Conservation (phyloP, 2,888 invertebrate genomes). For the Trissolcus brochymenae region DNA sequence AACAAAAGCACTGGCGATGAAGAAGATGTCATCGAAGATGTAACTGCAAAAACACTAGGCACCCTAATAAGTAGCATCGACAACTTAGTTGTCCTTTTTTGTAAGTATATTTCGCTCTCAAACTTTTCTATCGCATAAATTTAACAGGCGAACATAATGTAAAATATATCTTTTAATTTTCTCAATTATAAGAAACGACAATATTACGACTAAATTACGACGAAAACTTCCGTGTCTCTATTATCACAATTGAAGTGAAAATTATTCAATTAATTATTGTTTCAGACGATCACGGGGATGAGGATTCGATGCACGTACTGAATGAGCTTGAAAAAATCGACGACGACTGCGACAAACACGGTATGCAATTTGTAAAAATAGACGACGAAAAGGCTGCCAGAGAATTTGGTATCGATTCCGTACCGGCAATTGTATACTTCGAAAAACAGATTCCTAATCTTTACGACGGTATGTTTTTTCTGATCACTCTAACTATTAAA, state of each 20-base stretch:
- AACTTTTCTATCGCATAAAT: not conserved
- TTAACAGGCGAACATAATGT: too few relatives aligned
- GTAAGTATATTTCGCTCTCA: conserved; percentile 80
- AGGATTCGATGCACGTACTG: conserved; percentile 90
- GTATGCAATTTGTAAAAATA: conserved; percentile 95
- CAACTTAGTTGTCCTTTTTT: conserved; percentile 93
- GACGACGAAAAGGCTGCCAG: conserved; percentile 90
- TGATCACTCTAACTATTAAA: not conserved
- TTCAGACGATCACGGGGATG: conserved; percentile 91
- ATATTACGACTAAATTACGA: too few relatives aligned
- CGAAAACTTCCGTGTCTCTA: too few relatives aligned
- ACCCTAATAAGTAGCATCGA: conserved; percentile 93
- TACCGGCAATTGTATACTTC: conserved; percentile 93
- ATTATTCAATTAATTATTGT: conserved; percentile 42
- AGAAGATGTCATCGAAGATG: conserved; percentile 95
- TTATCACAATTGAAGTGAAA: conserved; percentile 12
- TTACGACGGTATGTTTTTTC: conserved; percentile 84
- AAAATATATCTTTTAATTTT: too few relatives aligned
- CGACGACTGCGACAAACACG: conserved; percentile 93
- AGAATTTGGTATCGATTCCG: conserved; percentile 89
- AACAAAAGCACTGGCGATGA: conserved; percentile 96
- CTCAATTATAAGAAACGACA: too few relatives aligned
- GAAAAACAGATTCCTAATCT: conserved; percentile 95
- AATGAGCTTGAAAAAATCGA: conserved; percentile 94
- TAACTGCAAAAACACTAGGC: conserved; percentile 91